Base-by-base conservation (phyloP, 2,888 invertebrate species). In the Incurvaria masculella region DNA sequence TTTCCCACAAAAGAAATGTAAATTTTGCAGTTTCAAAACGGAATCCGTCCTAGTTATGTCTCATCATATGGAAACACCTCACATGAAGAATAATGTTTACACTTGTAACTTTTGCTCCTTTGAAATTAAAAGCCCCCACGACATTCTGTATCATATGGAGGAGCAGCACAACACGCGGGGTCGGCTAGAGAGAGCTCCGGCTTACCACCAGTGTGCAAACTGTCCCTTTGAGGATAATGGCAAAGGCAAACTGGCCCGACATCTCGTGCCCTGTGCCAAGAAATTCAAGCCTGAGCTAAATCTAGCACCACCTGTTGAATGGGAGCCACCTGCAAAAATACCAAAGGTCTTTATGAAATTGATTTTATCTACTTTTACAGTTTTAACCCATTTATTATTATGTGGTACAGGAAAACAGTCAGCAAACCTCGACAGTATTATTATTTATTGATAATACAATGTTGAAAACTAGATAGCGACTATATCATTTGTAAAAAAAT, bases 191-290 rank as follows among this genome's bases (percentile, higher is more conserved):
- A 82, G 91, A 54, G 91, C 92, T 1, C 88, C 90, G 21, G 88
- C 91, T 0, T 90, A 90, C 67, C 94, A 94, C 67, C 93, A 94
- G 64, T 97, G 96, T 65, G 88, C 91, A 1, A 91, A 93, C 63
- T 97, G 97, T 75, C 91, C 93, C 1, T 96, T 94, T 63, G 96
- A 97, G 67, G 94, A 94, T 59, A 94, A 94, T 61, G 91, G 93
- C 47, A 95, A 94, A 70, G 91, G 91, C 21, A 94, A 94, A 69
- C 73, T 96, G 57, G 91, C 89, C 1, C 83, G 94, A 38, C 97
- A 97, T 76, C 82, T 89, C 55, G 84, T 91, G 51, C 88, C 92
- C 2, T 97, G 97, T 69, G 84, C 86, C 40, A 93, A 94, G 69
- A 91, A 92, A 64, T 96, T 93, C 71, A 88, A 91, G 65, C 89